These are phyloP conservation scores for Pyrgilauda ruficollis DNA, from an alignment of 2,113 vertebrate species.

Conservation along the genomic window DNA sequence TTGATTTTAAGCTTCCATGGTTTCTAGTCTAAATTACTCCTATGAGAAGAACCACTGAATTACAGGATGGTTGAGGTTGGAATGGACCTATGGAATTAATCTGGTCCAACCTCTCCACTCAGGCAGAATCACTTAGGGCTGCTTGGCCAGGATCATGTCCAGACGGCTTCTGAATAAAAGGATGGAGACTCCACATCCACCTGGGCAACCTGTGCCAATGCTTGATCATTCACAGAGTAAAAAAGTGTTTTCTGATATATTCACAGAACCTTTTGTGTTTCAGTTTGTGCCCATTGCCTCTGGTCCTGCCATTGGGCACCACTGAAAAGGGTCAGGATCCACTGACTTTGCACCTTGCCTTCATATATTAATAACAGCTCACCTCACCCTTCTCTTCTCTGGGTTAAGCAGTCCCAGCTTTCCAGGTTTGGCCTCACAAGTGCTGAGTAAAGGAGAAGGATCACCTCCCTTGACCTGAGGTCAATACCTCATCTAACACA, in stretches of 20 bases:
- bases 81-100: neutral
- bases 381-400: neutral
- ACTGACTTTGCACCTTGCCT: neutral
- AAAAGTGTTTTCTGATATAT: neutral
- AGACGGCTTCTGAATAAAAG: neutral
- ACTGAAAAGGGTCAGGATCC: neutral
- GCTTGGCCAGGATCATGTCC: neutral
- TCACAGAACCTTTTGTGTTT: neutral
- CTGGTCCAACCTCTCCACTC: neutral
- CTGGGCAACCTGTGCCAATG: neutral
- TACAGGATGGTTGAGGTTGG: neutral
- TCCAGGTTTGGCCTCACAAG: neutral
- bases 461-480: neutral
- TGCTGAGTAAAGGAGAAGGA: neutral
- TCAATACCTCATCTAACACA: neutral
- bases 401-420: neutral
- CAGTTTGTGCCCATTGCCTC: neutral
- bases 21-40: neutral
- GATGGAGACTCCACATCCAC: neutral
- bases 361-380: neutral
- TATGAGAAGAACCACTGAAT: neutral
- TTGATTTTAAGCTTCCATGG: neutral
- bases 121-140: neutral
- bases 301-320: neutral
- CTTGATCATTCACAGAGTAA: neutral